Evolutionary conservation across 2,888 invertebrate species (phyloP), one percentile per base, ranked within the genome.

Genomic region (Epirrhoe tristata): DNA sequence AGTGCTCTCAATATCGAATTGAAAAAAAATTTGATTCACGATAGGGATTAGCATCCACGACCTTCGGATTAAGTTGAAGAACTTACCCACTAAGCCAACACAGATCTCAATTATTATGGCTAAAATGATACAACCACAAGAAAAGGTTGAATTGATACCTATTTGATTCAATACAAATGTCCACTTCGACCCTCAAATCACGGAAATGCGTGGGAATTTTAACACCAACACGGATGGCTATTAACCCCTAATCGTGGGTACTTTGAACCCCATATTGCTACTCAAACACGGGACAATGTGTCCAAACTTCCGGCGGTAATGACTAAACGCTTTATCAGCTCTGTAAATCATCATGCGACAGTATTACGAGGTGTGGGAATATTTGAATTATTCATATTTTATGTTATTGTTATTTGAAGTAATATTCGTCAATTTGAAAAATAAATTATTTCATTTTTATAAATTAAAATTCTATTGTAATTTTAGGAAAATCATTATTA

Each of bases 221-320:
- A 43, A 69, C 67, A 60, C 57, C 63, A 67, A 70, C 69, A 77
- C 74, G 81, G 79, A 79, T 76, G 57, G 71, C 77, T 78, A 83
- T 84, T 88, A 84, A 81, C 86, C 83, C 84, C 75, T 85, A 81
- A 86, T 84, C 80, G 82, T 71, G 57, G 78, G 76, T 81, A 81
- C 72, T 80, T 78, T 69, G 69, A 66, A 70, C 77, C 77, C 74
- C 70, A 60, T 54, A 64, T 39, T 52, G 71, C 65, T 69, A 72
- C 67, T 72, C 63, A 79, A 82, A 76, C 78, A 79, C 71, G 75
- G 76, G 76, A 77, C 81, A 79, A 81, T 79, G 70, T 76, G 70
- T 71, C 64, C 74, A 77, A 78, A 79, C 78, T 82, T 86, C 83
- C 81, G 70, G 69, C 73, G 78, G 74, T 82, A 85, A 84, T 83